These are phyloP conservation scores for Macrostomum cliftonense DNA, from an alignment of 2,888 invertebrate genomes.

Conservation along the genomic window DNA sequence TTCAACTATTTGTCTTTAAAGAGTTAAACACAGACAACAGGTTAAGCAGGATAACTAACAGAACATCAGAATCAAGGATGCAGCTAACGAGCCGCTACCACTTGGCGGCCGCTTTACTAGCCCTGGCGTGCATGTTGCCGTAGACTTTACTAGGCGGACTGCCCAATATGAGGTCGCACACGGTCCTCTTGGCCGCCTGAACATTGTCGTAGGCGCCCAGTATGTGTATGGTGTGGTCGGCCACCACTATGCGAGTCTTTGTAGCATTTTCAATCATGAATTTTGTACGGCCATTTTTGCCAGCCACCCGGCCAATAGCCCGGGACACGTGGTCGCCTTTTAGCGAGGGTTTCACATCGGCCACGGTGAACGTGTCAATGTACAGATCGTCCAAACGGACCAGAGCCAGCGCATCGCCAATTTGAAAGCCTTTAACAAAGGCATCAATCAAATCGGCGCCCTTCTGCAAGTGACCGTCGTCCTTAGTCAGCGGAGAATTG, in stretches of 20 bases:
- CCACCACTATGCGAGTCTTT: slow-evolving; percentile 86
- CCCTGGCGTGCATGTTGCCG: slow-evolving; percentile 47
- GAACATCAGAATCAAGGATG: too few species aligned
- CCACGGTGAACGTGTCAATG: slow-evolving; percentile 84
- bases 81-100: too few species aligned
- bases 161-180: slow-evolving; percentile 84
- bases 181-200: slow-evolving; percentile 70
- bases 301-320: slow-evolving; percentile 89
- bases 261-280: slow-evolving; percentile 97
- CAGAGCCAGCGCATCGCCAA: slow-evolving; percentile 67
- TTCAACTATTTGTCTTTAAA: too few species aligned
- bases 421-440: slow-evolving; percentile 77
- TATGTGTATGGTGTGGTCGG: slow-evolving; percentile 83
- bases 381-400: slow-evolving; percentile 85
- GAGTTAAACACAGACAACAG: too few species aligned
- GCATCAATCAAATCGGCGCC: slow-evolving; percentile 94
- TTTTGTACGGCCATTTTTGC: slow-evolving; percentile 87
- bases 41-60: too few species aligned
- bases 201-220: slow-evolving; percentile 93
- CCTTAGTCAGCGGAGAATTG: slow-evolving; percentile 50
- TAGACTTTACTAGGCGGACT: slow-evolving; percentile 90
- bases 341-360: slow-evolving; percentile 45
- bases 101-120: too few species aligned
- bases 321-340: slow-evolving; percentile 74
- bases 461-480: slow-evolving; percentile 77